Conservation (phyloP, 2,888 invertebrate species). For the Eurytoma adleriae region DNA sequence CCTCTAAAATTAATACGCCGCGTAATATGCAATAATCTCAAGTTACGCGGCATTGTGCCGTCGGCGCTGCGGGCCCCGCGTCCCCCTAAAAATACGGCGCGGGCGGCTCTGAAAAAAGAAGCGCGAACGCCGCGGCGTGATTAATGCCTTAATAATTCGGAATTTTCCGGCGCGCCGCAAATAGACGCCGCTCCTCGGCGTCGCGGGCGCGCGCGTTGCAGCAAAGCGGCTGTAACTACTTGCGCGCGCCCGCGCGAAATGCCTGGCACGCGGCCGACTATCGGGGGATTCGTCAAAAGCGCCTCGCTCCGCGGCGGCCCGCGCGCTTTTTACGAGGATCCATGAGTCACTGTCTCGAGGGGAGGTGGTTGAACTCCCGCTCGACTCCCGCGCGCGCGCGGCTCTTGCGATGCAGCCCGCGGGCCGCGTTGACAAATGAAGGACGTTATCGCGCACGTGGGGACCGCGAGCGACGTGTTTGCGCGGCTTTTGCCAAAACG, state of each 20-base stretch:
- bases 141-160: slow-evolving; percentile 48
- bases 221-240: slow-evolving; percentile 25
- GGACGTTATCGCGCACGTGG: slow-evolving; percentile 27
- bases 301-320: background rate
- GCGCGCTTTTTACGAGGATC: slow-evolving; percentile 35
- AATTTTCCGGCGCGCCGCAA: slow-evolving; percentile 28
- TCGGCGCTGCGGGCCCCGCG: background rate
- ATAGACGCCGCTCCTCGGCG: background rate
- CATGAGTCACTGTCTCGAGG: slow-evolving; percentile 23
- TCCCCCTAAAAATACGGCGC: slow-evolving; percentile 11
- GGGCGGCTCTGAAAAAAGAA: background rate
- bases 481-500: slow-evolving; percentile 36
- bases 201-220: background rate
- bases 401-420: slow-evolving; percentile 19
- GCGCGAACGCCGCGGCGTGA: slow-evolving; percentile 9
- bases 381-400: too few relatives aligned
- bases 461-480: background rate
- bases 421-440: slow-evolving; percentile 41
- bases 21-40: slow-evolving; percentile 15
- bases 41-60: background rate
- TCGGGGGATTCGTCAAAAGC: slow-evolving; percentile 32
- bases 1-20: slow-evolving; percentile 20
- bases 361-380: slow-evolving; percentile 32
- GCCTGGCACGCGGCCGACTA: slow-evolving; percentile 49
- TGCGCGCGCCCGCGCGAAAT: background rate